Base-by-base conservation (phyloP, 1,140 invertebrate genomes). In the Laupala kohalensis region DNA sequence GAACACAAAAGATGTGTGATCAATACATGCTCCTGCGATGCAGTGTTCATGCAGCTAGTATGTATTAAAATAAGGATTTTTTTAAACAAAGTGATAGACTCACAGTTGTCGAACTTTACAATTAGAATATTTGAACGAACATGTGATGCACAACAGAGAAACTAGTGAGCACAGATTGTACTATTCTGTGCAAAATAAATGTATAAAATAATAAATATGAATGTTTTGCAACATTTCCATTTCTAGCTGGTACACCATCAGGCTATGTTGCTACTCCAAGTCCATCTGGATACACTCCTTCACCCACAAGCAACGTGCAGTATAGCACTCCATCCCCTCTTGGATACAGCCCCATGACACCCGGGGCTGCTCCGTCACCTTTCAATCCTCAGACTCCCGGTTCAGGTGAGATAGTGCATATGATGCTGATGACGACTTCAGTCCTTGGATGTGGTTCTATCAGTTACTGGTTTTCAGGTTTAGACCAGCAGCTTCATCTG, bases 281-380 rank as follows among this genome's bases (percentile, higher is more conserved):
- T 74, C 89, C 90, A 3, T 82, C 84, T 19, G 84, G 84, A 24
- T 89, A 88, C 69, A 86, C 85, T 4, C 84, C 85, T 63, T 89
- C 84, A 74, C 87, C 86, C 73, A 78, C 80, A 67, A 88, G 77
- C 82, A 84, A 25, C 83, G 84, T 89, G 79, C 82, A 85, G 85
- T 84, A 83, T 80, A 88, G 84, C 74, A 85, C 91, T 75, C 84
- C 91, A 75, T 86, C 90, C 74, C 86, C 87, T 0, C 81, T 85
- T 77, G 89, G 88, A 24, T 96, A 95, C 80, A 94, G 92, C 77
- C 93, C 93, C 0, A 93, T 93, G 85, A 94, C 92, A 67, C 94
- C 93, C 19, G 91, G 84, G 77, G 77, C n/a, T 15, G 84, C 86
- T 71, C 85, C 86, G 13, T 87, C 89, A 75, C 90, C 92, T 0